Conservation (phyloP, 1,140 invertebrate species). For the Andricus grossulariae region DNA sequence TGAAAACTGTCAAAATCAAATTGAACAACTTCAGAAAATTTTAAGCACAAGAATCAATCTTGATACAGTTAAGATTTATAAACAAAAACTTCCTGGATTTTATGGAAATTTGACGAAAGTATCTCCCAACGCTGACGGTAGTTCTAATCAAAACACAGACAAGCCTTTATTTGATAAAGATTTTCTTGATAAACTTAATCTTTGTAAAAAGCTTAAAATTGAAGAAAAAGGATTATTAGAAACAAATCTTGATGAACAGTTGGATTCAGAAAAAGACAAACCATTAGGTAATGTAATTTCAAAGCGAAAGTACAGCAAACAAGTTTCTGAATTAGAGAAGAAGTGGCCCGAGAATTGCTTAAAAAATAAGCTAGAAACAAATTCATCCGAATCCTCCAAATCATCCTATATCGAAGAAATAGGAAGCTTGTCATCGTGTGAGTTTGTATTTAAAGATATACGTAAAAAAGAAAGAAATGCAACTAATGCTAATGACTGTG, state of each 20-base stretch:
- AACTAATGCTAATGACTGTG: neutral
- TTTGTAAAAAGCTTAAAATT: constrained; percentile 60
- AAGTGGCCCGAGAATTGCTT: constrained; percentile 69
- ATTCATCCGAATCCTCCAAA: constrained; percentile 67
- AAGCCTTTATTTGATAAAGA: constrained; percentile 58
- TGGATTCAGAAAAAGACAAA: constrained; percentile 45
- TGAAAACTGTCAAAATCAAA: constrained; percentile 58
- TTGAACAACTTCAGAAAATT: constrained; percentile 64
- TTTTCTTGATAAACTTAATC: constrained; percentile 60
- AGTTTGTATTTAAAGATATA: constrained; percentile 20
- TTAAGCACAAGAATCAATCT: constrained; percentile 63
- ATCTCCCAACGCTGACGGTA: constrained; percentile 46
- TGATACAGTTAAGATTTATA: constrained; percentile 61
- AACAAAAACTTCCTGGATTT: constrained; percentile 53
- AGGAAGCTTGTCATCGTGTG: constrained; percentile 65
- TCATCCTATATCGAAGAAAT: constrained; percentile 69
- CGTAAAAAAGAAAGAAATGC: neutral
- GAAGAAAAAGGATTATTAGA: constrained; percentile 57
- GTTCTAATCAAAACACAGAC: constrained; percentile 56
- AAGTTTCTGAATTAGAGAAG: constrained; percentile 67
- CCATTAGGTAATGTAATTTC: constrained; percentile 30
- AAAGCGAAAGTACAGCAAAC: constrained; percentile 60
- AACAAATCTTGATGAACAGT: constrained; percentile 50
- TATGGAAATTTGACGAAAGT: constrained; percentile 44
- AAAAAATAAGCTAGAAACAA: constrained; percentile 55